Percentiles rank a stretch among this genome's conserved stretches.
These are phyloP conservation scores for Alviniconcha strummeri DNA, from an alignment of 2,888 invertebrate genomes.

Conservation along the genomic window DNA sequence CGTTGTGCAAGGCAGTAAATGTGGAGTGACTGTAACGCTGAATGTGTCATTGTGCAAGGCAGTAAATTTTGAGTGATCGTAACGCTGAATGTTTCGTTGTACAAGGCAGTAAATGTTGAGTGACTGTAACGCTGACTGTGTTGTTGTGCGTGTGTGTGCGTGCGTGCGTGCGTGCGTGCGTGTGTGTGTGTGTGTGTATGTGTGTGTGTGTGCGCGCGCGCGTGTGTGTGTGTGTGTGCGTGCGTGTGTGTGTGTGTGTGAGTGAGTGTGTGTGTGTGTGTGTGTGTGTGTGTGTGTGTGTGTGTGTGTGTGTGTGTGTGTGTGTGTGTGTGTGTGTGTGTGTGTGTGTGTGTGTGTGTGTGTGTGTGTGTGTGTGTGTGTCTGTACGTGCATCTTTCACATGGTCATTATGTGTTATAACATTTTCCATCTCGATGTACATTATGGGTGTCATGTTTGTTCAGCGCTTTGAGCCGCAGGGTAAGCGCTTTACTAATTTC, in stretches of 20 bases:
- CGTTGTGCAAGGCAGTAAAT: neutral
- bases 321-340: slow-evolving; percentile 8
- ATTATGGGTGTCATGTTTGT: too few species aligned
- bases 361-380: neutral
- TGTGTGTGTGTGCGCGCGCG: neutral
- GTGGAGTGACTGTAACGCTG: neutral
- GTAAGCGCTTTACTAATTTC: too few species aligned
- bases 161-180: neutral
- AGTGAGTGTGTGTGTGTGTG: slow-evolving; percentile 8
- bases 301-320: neutral
- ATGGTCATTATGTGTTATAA: too few species aligned
- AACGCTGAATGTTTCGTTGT: neutral
- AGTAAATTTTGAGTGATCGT: neutral
- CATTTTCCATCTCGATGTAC: too few species aligned
- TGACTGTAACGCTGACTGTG: too few species aligned
- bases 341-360: slow-evolving; percentile 15
- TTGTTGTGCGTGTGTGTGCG: neutral
- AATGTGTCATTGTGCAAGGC: neutral
- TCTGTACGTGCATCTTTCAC: too few species aligned
- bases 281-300: too few species aligned
- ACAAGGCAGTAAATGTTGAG: too few species aligned
- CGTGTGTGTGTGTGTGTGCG: neutral
- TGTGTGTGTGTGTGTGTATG: too few species aligned
- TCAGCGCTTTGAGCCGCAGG: too few species aligned
- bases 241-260: neutral